Evolutionary conservation across 2,797 vertebrate genomes (phyloP), one percentile per base, ranked within the genome.

Genomic region (Schizopygopsis pylzovi): DNA sequence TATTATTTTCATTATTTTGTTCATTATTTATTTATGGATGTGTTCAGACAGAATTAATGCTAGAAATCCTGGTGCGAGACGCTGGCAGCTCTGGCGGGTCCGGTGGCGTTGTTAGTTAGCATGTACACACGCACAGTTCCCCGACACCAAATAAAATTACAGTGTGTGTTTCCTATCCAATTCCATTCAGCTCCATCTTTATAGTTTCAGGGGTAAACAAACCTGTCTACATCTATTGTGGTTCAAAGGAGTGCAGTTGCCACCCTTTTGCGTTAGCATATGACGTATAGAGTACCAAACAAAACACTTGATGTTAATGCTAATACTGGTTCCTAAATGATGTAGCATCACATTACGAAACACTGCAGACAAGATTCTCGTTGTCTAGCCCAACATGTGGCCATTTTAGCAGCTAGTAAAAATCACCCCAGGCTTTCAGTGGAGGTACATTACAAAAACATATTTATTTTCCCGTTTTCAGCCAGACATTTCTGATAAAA

Each of bases 11-110:
- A 93, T 93, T 95, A 95, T 95, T 95, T 94, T 93, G 95, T 96
- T 95, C 92, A 95, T 95, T 94, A 95, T 95, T 94, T 92, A 95
- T 95, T 95, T 95, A 95, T 94, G 91, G 93, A 95, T 94, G 93
- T 94, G 93, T 95, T 95, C 94, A 94, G 93, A 94, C 93, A 92
- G 94, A 95, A 95, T 94, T 95, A 95, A 95, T 95, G 94, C 95
- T 93, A 93, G 93, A 93, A 94, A 93, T 93, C 91, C 92, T 93
- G 91, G 88, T 87, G 93, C 94, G 93, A 91, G 95, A 93, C 92
- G 91, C 93, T 95, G 94, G 93, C 82, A 87, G 91, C 91, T 91
- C 91, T 85, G 90, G 90, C 91, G 86, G 93, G 93, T 92, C 93
- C 91, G 90, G 91, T 93, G 92, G 92, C 92, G 93, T 91, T 91